Evolutionary conservation across 2,888 invertebrate species (phyloP), one percentile per base, ranked within the genome.

Genomic region (Cybosia mesomella): DNA sequence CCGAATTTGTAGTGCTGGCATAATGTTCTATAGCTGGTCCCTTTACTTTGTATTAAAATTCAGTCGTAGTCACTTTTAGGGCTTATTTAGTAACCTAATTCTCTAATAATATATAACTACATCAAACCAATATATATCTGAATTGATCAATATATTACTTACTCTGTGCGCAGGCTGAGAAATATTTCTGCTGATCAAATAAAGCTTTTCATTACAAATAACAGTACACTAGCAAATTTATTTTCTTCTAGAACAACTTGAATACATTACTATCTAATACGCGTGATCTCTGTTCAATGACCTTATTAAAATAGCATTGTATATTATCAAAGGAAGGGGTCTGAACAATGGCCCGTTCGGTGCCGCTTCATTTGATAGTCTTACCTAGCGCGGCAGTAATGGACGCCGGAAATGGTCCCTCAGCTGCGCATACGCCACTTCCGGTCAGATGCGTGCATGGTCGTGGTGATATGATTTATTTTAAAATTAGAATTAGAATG

Each of bases 311-410:
- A 65, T 68, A 71, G 72, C 65, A 76, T 79, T 74, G 75, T 79
- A 81, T 79, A 79, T 84, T 82, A 83, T 74, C 77, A 80, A 87
- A 90, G 87, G 87, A 90, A 88, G 87, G 85, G 86, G 81, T 79
- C 74, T 83, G 83, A 87, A 92, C 93, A 92, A 92, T 92, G 77
- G 87, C 76, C 75, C 84, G 91, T n/a, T n/a, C n/a, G n/a, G n/a
- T 88, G 87, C 86, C 92, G 92, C 86, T 89, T 89, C 91, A 93
- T 92, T 92, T 90, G 86, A 82, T 85, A 89, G 88, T 88, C 85
- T 75, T 76, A 84, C 79, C 84, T 87, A 86, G 85, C 83, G 83
- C 84, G 84, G 82, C 85, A 85, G 83, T 81, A 87, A 91, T 88
- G 89, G 89, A 86, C 84, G 87, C 82, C 89, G 92, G 92, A 92